A percentile compares a stretch with the other conserved stretches of the same genome.
These are phyloP conservation scores for Hippocampus comes DNA, from an alignment of 2,113 vertebrate genomes.

Conservation along the genomic window DNA sequence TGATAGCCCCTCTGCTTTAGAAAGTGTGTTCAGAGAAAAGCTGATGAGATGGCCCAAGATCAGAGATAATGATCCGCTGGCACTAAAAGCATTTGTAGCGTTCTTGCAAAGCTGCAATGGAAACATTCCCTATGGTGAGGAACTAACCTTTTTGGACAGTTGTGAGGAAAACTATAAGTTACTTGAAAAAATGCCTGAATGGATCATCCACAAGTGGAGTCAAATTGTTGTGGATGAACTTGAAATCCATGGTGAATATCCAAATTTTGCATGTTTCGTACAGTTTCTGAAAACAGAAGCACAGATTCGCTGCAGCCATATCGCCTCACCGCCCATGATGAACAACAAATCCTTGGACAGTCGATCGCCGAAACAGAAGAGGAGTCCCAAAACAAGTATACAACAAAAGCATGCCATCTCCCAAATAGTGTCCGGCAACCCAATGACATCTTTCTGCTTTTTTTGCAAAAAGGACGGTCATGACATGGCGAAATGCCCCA, in stretches of 20 bases:
- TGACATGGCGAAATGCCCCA: neutral
- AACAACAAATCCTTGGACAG: neutral
- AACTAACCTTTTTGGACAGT: neutral
- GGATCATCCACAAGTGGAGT: slow-evolving; percentile 7
- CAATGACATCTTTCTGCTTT: neutral
- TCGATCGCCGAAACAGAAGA: neutral
- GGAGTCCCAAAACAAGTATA: neutral
- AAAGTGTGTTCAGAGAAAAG: neutral
- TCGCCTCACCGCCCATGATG: neutral
- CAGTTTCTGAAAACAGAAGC: slow-evolving; percentile 5
- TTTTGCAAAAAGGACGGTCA: slow-evolving; percentile 1
- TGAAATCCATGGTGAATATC: neutral
- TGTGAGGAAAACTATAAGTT: slow-evolving; percentile 1
- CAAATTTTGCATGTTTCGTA: neutral
- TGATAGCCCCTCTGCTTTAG: neutral
- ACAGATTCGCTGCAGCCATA: neutral
- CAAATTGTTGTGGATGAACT: slow-evolving; percentile 4
- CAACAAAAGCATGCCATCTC: neutral
- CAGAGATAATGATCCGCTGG: neutral
- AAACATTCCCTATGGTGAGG: neutral
- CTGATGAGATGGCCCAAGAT: slow-evolving; percentile 9
- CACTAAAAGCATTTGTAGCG: slow-evolving; percentile 2
- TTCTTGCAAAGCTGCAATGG: neutral
- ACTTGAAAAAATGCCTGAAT: slow-evolving; percentile 2
- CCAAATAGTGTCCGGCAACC: neutral